A percentile compares a stretch with the other conserved stretches of the same genome.
Conservation (phyloP, 92 coral and sea anemone species). For the Heliopora coerulea region DNA sequence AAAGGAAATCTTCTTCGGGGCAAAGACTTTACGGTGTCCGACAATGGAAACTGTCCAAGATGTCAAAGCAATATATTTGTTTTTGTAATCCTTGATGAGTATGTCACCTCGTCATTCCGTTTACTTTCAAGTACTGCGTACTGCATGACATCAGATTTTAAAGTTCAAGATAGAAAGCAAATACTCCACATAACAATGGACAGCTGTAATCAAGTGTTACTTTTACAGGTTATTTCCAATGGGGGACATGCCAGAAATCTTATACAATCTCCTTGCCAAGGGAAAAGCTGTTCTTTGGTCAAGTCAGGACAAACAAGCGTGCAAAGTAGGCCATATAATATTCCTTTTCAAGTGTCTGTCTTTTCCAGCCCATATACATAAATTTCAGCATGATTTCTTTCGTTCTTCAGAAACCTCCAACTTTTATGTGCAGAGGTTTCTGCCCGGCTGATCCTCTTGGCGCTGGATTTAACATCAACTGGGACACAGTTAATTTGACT, state of each 20-base stretch:
- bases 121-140: too few relatives aligned
- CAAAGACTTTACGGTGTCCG: conserved; percentile 70
- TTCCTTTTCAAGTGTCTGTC: too few relatives aligned
- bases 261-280: conserved; percentile 80
- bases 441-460: conserved; percentile 98
- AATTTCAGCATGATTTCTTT: conserved; percentile 1
- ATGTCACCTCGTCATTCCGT: too few relatives aligned
- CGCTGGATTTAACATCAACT: conserved; percentile 96
- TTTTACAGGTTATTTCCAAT: conserved; percentile 82
- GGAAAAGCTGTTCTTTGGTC: conserved; percentile 99
- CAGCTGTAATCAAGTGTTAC: background rate
- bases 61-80: conserved; percentile 79
- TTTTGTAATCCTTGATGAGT: conserved; percentile 95
- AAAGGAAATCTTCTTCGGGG: conserved; percentile 81
- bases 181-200: background rate
- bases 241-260: conserved; percentile 99
- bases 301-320: conserved; percentile 92
- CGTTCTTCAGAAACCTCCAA: conserved; percentile 83
- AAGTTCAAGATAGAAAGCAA: too few relatives aligned
- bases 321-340: conserved; percentile 56
- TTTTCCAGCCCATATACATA: too few relatives aligned
- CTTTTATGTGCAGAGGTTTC: conserved; percentile 92
- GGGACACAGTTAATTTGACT: conserved; percentile 72
- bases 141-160: too few relatives aligned
- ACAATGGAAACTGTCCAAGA: conserved; percentile 95